Evolutionary conservation across 2,113 vertebrate genomes (phyloP).

Genomic region (Mionectes macconnelli): DNA sequence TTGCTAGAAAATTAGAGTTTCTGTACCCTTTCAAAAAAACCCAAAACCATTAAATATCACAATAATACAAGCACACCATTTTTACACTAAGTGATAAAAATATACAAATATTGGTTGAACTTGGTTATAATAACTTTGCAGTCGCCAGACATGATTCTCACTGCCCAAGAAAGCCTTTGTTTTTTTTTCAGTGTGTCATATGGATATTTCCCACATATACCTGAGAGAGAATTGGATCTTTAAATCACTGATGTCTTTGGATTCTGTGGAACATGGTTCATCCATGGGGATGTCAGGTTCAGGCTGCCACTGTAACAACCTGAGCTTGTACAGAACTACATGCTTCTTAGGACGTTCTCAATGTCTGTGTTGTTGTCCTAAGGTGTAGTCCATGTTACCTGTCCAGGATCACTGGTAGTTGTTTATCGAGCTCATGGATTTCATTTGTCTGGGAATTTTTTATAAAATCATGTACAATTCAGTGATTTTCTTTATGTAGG

Average conservation of each 20-base stretch:
- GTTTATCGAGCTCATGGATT: neutral
- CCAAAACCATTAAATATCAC: constrained; percentile 37
- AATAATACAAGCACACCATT: neutral
- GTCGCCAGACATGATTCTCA: neutral
- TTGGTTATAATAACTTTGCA: constrained; percentile 26
- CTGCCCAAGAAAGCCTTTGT: neutral
- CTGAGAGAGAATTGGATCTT: neutral
- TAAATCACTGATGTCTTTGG: neutral
- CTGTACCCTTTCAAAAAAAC: constrained; percentile 29
- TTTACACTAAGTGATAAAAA: constrained; percentile 45
- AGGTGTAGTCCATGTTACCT: neutral
- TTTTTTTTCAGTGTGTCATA: neutral
- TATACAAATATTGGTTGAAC: constrained; percentile 1
- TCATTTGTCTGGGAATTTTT: neutral
- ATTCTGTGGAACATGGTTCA: neutral
- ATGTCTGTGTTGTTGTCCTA: neutral
- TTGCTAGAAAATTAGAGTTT: constrained; percentile 54
- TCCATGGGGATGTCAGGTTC: neutral
- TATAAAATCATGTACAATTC: neutral
- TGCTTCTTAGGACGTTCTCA: neutral
- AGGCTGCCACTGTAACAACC: neutral
- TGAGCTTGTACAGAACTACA: neutral
- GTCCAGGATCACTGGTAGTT: neutral
- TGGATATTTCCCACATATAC: neutral
- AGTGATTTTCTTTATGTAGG: neutral